These are phyloP conservation scores for Characodon lateralis DNA, from an alignment of 2,797 vertebrate genomes.

Conservation along the genomic window DNA sequence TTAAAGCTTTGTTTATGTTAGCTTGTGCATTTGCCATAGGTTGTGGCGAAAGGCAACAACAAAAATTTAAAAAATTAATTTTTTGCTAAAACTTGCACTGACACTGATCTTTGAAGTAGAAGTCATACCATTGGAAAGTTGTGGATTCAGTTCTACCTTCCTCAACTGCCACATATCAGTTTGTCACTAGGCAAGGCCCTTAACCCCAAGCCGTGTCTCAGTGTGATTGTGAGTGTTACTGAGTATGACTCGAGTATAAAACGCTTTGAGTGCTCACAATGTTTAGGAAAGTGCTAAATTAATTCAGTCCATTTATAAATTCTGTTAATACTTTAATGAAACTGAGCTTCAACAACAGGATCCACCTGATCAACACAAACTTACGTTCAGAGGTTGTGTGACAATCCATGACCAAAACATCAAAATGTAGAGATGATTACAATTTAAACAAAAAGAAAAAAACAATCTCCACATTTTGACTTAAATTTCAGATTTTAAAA, in stretches of 20 bases:
- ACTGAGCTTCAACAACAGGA: too few species aligned
- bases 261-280: neutral
- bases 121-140: neutral
- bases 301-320: too few species aligned
- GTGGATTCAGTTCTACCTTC: neutral
- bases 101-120: neutral
- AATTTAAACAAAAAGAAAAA: too few species aligned
- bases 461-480: too few species aligned
- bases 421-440: too few species aligned
- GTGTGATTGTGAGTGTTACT: neutral
- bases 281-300: neutral
- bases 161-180: too few species aligned
- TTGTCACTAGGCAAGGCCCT: neutral
- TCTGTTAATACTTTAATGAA: too few species aligned
- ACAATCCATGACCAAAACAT: too few species aligned
- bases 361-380: too few species aligned
- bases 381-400: too few species aligned
- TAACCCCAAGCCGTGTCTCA: neutral
- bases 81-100: neutral
- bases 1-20: neutral
- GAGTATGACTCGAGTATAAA: neutral
- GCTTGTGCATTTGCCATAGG: neutral
- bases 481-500: too few species aligned
- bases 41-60: neutral
- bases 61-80: neutral